phyloP scores from a whole-genome alignment of 2,797 vertebrate species.

The Leucoraja ocellata region DNA sequence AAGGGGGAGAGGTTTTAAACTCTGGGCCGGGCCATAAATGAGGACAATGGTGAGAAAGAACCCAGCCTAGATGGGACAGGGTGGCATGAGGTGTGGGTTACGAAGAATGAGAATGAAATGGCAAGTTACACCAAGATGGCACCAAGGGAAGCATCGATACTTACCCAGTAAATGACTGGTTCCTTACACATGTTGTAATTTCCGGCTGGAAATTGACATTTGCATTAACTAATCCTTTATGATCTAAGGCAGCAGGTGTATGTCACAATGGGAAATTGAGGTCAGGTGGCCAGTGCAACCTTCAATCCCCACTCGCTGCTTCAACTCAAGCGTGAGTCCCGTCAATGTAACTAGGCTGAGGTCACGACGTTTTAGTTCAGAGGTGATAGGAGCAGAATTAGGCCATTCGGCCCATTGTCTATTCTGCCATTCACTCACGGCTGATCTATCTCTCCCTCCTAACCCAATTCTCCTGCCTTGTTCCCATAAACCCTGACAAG shows the following conservation, averaged over 20 bases:
- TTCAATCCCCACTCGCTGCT: neutral
- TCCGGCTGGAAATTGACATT: neutral
- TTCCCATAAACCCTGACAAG: too few species aligned
- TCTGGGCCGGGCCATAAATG: neutral
- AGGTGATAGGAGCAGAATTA: too few species aligned
- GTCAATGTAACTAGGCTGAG: neutral
- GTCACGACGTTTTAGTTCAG: neutral
- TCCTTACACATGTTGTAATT: neutral
- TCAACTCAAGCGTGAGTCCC: too few species aligned
- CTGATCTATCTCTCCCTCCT: too few species aligned
- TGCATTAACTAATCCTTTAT: neutral
- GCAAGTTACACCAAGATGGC: neutral
- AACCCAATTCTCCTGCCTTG: too few species aligned
- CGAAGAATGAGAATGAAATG: neutral
- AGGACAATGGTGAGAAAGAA: neutral
- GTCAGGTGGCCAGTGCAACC: neutral
- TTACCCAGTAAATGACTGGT: neutral
- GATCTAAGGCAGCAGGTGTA: neutral
- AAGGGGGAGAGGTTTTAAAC: neutral
- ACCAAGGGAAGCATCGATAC: neutral
- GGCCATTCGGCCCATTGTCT: neutral
- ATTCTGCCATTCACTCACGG: too few species aligned
- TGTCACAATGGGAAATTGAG: slow-evolving; percentile 13
- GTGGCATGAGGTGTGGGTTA: neutral
- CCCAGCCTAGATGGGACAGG: too few species aligned